Evolutionary conservation across 2,797 vertebrate genomes (phyloP).

Genomic region (Catamblyrhynchus diadema): DNA sequence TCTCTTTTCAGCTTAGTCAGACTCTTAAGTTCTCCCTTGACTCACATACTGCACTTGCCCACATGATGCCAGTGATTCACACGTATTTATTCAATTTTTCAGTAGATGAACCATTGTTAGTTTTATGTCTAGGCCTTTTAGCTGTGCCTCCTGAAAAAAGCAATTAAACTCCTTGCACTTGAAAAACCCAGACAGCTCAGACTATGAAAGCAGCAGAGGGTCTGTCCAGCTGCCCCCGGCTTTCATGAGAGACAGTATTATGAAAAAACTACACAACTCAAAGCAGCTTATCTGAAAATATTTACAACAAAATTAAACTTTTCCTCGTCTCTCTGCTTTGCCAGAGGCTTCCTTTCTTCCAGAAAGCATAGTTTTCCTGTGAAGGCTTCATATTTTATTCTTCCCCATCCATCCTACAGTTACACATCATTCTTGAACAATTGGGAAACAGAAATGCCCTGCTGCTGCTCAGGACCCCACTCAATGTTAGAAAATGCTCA

Average conservation of each 20-base stretch:
- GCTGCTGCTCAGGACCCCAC: not conserved
- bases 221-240: not conserved
- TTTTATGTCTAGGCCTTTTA: not conserved
- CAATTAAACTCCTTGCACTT: not conserved
- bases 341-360: not conserved
- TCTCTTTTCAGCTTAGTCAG: conserved; percentile 8
- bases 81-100: not conserved
- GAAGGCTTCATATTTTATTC: not conserved
- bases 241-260: not conserved
- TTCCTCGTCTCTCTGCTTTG: not conserved
- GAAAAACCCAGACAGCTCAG: not conserved
- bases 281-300: not conserved
- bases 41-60: not conserved
- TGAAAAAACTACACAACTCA: not conserved
- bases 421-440: not conserved
- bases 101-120: not conserved
- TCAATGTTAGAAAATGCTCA: not conserved
- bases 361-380: not conserved
- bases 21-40: not conserved
- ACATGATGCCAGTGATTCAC: conserved; percentile 35
- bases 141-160: not conserved
- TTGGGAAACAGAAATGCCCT: not conserved
- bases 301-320: not conserved
- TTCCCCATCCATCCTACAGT: not conserved
- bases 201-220: not conserved